Evolutionary conservation across 2,888 invertebrate genomes (phyloP).

Genomic region (Zhengitettix transpicula): DNA sequence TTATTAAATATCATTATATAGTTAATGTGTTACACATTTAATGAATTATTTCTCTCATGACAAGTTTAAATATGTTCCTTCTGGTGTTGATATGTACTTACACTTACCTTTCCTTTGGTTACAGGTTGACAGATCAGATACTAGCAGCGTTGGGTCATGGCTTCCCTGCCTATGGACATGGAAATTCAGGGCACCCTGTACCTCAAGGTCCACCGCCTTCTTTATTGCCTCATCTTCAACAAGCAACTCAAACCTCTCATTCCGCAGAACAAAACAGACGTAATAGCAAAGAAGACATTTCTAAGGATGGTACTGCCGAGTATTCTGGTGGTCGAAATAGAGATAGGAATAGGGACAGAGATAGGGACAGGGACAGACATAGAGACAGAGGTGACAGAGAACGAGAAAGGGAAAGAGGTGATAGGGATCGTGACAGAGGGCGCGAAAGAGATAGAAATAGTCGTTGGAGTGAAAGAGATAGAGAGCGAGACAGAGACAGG

Average conservation of each 20-base stretch:
- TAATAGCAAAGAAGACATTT: background rate
- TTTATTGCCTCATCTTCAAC: conserved; percentile 2
- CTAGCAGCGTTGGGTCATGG: conserved; percentile 35
- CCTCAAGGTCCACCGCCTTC: conserved; percentile 1
- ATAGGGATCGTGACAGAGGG: conserved; percentile 12
- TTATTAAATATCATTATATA: no score
- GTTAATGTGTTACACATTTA: no score
- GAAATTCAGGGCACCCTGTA: background rate
- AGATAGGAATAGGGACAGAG: conserved; percentile 18
- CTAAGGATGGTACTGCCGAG: conserved; percentile 4
- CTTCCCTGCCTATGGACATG: conserved; percentile 17
- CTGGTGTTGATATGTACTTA: background rate
- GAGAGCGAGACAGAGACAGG: conserved; percentile 15
- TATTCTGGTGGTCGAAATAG: conserved; percentile 13
- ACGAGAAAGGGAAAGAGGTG: conserved; percentile 11
- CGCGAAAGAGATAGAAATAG: conserved; percentile 9
- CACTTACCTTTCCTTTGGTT: background rate
- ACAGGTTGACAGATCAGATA: conserved; percentile 31
- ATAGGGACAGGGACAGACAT: conserved; percentile 14
- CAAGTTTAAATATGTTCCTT: background rate
- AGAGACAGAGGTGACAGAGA: conserved; percentile 15
- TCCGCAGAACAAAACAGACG: background rate
- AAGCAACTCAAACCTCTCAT: background rate
- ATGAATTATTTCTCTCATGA: no score
- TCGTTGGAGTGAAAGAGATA: conserved; percentile 3